Conservation (phyloP, 2,888 invertebrate species). For the Syrphus vitripennis region DNA sequence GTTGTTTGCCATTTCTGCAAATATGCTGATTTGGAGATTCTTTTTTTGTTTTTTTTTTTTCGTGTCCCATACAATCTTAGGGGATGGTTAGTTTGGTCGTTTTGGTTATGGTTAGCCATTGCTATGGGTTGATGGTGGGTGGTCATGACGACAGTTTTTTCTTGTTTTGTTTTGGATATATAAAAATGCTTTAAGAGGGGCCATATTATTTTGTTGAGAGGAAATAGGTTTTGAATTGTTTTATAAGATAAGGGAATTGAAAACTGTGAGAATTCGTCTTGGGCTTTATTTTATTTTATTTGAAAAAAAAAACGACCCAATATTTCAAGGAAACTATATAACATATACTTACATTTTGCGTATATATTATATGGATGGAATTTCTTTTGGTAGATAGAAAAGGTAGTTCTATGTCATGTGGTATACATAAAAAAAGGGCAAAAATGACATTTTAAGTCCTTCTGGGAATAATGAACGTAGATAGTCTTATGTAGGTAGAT, state of each 20-base stretch:
- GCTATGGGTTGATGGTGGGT: not conserved
- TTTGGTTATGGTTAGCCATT: constrained; percentile 16
- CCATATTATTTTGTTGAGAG: constrained; percentile 31
- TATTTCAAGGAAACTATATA: not conserved
- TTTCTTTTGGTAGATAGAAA: not conserved
- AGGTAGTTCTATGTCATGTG: not conserved
- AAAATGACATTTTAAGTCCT: constrained; percentile 44
- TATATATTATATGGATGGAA: too few relatives aligned
- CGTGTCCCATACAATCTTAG: not conserved
- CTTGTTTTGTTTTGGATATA: too few relatives aligned
- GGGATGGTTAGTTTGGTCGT: too few relatives aligned
- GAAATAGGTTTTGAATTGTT: constrained; percentile 56
- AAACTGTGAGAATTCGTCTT: constrained; percentile 24
- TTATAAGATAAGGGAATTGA: constrained; percentile 51
- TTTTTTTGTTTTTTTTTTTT: constrained; percentile 34
- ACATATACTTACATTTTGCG: not conserved
- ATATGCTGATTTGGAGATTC: constrained; percentile 66
- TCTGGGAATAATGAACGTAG: constrained; percentile 22
- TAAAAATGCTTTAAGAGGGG: constrained; percentile 28
- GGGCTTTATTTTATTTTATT: not conserved
- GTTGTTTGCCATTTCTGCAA: constrained; percentile 36
- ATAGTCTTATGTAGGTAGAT: not conserved
- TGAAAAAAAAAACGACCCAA: not conserved
- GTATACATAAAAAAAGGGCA: not conserved
- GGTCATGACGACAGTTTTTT: constrained; percentile 29